A percentile compares a stretch with the other conserved stretches of the same genome.
These are phyloP conservation scores for Coleophora deauratella DNA, from an alignment of 2,888 invertebrate genomes.

Conservation along the genomic window DNA sequence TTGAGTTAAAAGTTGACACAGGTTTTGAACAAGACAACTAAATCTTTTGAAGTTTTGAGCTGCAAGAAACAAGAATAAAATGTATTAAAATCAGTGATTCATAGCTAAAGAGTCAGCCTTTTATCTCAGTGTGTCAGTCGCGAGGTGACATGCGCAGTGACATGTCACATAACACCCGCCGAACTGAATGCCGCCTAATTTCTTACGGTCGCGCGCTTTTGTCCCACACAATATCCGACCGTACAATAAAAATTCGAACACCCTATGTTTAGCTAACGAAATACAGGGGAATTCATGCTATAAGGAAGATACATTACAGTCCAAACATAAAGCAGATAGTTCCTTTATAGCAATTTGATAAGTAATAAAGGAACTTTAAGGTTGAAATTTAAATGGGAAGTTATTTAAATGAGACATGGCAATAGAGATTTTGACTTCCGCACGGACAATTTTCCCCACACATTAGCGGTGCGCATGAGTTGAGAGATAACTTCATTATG, in stretches of 20 bases:
- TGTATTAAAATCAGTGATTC: no score
- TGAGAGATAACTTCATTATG: constrained; percentile 44
- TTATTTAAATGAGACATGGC: constrained; percentile 17
- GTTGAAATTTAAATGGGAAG: constrained; percentile 1
- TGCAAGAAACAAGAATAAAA: no score
- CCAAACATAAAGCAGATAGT: not conserved
- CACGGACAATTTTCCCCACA: constrained; percentile 41
- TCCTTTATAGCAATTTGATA: not conserved
- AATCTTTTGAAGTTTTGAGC: no score
- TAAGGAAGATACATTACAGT: no score
- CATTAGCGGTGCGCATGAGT: constrained; percentile 46
- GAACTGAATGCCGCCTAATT: constrained; percentile 67
- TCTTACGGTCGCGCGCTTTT: constrained; percentile 61
- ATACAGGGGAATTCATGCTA: not conserved
- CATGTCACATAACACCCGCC: constrained; percentile 34
- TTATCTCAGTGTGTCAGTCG: no score
- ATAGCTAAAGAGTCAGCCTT: no score
- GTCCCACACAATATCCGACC: constrained; percentile 32
- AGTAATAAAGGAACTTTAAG: constrained; percentile 1
- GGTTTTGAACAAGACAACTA: no score
- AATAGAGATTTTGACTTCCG: constrained; percentile 40
- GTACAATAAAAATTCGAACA: constrained; percentile 8
- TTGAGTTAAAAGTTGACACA: no score
- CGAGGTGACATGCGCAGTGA: constrained; percentile 25
- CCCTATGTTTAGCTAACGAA: constrained; percentile 6